A percentile compares a stretch with the other conserved stretches of the same genome.
These are phyloP conservation scores for Tonatia bakeri DNA, from an alignment of 2,113 vertebrate genomes.

Conservation along the genomic window DNA sequence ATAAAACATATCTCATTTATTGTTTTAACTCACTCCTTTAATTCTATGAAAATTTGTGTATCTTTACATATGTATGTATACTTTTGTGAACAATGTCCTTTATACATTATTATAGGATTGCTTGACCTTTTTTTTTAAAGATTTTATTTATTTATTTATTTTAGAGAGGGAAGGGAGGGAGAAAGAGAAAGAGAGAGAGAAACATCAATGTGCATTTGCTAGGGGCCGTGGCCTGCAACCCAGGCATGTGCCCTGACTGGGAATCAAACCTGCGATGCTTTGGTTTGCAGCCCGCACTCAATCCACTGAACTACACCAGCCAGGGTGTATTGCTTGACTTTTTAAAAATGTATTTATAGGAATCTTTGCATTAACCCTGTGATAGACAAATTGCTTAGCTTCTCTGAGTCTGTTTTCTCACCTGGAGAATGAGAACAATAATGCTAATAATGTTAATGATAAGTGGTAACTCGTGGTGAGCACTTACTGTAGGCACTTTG, in stretches of 20 bases:
- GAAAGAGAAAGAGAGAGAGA: too few relatives aligned
- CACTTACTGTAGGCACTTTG: neutral
- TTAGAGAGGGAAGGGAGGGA: too few relatives aligned
- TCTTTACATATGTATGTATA: neutral
- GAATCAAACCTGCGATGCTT: too few relatives aligned
- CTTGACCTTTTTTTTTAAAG: neutral
- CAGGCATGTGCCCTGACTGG: too few relatives aligned
- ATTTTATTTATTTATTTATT: too few relatives aligned
- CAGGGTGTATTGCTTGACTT: neutral
- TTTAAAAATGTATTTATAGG: neutral
- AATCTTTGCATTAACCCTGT: neutral
- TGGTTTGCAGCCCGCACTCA: too few relatives aligned
- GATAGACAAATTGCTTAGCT: neutral
- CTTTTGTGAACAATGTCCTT: neutral
- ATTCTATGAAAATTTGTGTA: neutral
- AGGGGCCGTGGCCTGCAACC: too few relatives aligned
- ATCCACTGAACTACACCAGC: too few relatives aligned
- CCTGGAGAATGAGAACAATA: neutral
- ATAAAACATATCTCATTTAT: neutral
- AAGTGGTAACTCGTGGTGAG: neutral
- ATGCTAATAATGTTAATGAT: neutral
- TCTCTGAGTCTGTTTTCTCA: neutral
- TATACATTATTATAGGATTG: neutral
- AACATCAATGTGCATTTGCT: too few relatives aligned
- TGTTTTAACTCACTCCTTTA: neutral